Conservation (phyloP, 2,113 vertebrate species). For the Bungarus multicinctus region DNA sequence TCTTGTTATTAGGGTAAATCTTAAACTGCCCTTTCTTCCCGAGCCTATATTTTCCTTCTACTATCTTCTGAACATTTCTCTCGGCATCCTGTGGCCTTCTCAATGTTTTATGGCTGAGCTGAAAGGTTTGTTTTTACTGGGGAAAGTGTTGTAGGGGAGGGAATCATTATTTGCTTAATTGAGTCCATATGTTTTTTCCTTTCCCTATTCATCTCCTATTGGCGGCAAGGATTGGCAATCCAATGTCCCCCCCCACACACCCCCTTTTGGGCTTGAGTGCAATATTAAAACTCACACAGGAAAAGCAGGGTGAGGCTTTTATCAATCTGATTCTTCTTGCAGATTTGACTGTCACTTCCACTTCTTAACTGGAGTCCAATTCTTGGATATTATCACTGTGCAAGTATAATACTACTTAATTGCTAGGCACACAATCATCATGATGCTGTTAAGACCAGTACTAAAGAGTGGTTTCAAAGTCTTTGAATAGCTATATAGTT, state of each 20-base stretch:
- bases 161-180: neutral
- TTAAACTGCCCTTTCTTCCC: neutral
- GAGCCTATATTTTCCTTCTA: neutral
- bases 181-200: neutral
- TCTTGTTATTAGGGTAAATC: neutral
- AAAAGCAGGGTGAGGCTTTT: neutral
- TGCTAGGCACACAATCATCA: neutral
- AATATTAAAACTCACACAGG: neutral
- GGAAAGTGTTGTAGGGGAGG: neutral
- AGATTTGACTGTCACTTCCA: neutral
- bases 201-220: neutral
- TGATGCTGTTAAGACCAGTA: neutral
- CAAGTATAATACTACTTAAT: neutral
- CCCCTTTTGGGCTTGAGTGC: neutral
- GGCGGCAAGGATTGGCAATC: neutral
- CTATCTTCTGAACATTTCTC: neutral
- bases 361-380: neutral
- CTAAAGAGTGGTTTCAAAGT: neutral
- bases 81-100: neutral
- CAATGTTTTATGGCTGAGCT: neutral
- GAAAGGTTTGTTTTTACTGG: neutral
- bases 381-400: neutral
- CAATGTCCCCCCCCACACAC: neutral
- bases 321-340: neutral
- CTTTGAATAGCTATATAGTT: neutral